Conservation (phyloP, 2,113 vertebrate genomes). For the Morone chrysops region DNA sequence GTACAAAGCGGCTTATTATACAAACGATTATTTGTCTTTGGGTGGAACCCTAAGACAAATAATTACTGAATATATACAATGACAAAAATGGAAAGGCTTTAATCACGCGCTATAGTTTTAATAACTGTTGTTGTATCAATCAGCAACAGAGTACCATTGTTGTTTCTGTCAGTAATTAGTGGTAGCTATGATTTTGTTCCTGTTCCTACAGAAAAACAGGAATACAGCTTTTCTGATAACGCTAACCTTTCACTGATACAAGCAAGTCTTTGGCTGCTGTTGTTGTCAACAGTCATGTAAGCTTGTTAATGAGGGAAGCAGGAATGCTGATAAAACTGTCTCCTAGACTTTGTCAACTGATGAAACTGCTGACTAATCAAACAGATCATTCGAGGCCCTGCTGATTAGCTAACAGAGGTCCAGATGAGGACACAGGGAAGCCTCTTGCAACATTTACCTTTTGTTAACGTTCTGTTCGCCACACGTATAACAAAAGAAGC, state of each 20-base stretch:
- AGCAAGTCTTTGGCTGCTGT: constrained; percentile 11
- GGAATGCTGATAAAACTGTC: constrained; percentile 56
- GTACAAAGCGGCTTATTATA: neutral
- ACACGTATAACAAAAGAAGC: constrained; percentile 15
- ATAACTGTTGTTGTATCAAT: neutral
- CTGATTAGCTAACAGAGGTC: constrained; percentile 16
- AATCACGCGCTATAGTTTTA: neutral
- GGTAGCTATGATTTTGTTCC: constrained; percentile 35
- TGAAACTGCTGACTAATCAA: constrained; percentile 49
- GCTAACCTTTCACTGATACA: constrained; percentile 24
- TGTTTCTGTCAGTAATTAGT: neutral
- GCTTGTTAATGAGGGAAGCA: constrained; percentile 32
- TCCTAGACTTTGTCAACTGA: constrained; percentile 26
- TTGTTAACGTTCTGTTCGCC: neutral
- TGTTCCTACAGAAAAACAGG: constrained; percentile 39
- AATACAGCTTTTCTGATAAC: constrained; percentile 50
- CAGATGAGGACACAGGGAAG: constrained; percentile 12
- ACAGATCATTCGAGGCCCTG: constrained; percentile 5
- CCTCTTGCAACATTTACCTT: neutral
- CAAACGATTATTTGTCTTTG: neutral
- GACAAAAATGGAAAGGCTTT: neutral
- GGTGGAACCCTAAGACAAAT: neutral
- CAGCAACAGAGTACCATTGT: neutral
- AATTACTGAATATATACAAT: neutral
- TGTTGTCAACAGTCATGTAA: constrained; percentile 34